phyloP scores from a whole-genome alignment of 2,888 invertebrate genomes.

The Acanthococcus lagerstroemiae region DNA sequence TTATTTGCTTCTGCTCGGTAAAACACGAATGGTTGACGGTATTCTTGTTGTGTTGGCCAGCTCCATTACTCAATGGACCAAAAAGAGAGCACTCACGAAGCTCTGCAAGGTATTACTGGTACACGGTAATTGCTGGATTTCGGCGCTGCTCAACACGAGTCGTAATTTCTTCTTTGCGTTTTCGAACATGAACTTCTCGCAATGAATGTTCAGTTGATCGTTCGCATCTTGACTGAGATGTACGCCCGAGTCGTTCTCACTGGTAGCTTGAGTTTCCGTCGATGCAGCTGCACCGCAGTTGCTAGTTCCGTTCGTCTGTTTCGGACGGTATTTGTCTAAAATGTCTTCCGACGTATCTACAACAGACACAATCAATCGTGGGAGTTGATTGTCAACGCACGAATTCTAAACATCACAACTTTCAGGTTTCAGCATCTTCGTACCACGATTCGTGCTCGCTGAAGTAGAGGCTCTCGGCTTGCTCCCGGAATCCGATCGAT shows the following conservation, averaged over 20 bases:
- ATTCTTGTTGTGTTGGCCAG: too few relatives aligned
- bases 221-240: background rate
- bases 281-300: constrained; percentile 42
- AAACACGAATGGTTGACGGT: too few relatives aligned
- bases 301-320: constrained; percentile 50
- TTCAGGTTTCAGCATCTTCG: too few relatives aligned
- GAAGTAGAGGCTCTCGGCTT: background rate
- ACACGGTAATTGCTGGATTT: constrained; percentile 41
- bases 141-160: constrained; percentile 79
- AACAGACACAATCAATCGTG: too few relatives aligned
- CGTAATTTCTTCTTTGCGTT: constrained; percentile 71
- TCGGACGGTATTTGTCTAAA: constrained; percentile 80
- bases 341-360: constrained; percentile 89
- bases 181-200: constrained; percentile 42
- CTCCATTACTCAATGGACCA: background rate
- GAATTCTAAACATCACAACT: too few relatives aligned
- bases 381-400: too few relatives aligned
- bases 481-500: background rate
- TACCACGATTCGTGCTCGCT: background rate
- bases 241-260: background rate
- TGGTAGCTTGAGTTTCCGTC: background rate
- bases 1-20: too few relatives aligned
- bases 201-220: constrained; percentile 20
- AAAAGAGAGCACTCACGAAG: background rate
- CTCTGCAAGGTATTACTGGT: constrained; percentile 11